Percentiles rank a stretch among this genome's conserved stretches.
These are phyloP conservation scores for Dimorphilus gyrociliatus DNA, from an alignment of 2,888 invertebrate genomes.

Conservation along the genomic window DNA sequence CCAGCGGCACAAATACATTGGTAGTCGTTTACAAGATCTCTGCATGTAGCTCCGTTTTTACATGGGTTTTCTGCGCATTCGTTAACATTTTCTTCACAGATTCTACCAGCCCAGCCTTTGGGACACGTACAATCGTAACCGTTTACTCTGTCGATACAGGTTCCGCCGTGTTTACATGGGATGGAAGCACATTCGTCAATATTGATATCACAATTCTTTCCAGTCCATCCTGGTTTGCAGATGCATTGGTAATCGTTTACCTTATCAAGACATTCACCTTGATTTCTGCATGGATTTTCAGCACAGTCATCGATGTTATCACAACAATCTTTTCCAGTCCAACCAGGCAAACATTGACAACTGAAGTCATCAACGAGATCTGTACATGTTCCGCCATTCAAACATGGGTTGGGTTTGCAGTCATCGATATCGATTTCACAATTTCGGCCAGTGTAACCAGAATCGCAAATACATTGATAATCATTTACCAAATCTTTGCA, in stretches of 20 bases:
- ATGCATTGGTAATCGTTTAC: conserved; percentile 12
- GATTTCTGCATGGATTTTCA: conserved; percentile 3
- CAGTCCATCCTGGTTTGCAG: conserved; percentile 17
- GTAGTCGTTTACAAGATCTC: conserved; percentile 63
- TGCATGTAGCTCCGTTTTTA: conserved; percentile 57
- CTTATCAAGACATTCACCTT: conserved; percentile 13
- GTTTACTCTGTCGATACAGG: conserved; percentile 17
- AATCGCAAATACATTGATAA: background rate
- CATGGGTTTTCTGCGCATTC: conserved; percentile 48
- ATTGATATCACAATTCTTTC: conserved; percentile 13
- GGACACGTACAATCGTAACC: conserved; percentile 18
- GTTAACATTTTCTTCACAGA: conserved; percentile 78
- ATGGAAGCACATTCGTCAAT: conserved; percentile 10
- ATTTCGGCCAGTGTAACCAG: conserved; percentile 1
- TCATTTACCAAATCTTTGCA: conserved; percentile 41
- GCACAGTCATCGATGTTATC: conserved; percentile 16
- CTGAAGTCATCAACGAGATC: conserved; percentile 13
- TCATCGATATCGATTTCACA: conserved; percentile 3
- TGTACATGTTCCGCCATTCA: conserved; percentile 14
- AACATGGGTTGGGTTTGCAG: conserved; percentile 7
- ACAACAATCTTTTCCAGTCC: conserved; percentile 11
- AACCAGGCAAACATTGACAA: conserved; percentile 16
- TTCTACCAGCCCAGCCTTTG: conserved; percentile 17
- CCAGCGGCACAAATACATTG: conserved; percentile 18
- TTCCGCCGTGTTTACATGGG: conserved; percentile 10